Evolutionary conservation across 2,113 vertebrate genomes (phyloP), one percentile per base, ranked within the genome.

Genomic region (Coreoperca whiteheadi): DNA sequence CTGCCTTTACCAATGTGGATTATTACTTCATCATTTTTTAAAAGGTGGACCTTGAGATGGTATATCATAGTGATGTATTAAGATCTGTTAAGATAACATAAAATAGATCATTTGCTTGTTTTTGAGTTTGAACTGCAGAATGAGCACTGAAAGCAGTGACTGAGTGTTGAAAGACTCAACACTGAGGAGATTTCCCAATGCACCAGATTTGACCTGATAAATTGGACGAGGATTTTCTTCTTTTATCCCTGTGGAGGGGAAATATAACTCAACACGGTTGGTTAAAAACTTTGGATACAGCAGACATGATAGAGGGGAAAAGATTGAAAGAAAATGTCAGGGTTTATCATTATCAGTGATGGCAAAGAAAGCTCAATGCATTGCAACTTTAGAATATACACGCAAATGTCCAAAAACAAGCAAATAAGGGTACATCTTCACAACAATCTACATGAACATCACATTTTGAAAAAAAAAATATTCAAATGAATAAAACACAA

Each of bases 1-100:
- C 53, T 60, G 25, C 64, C 43, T 65, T 66, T 56, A 18, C 43
- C 14, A 53, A 37, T 65, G 34, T 64, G 68, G 57, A 75, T 46
- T 28, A 78, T 57, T 23, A 69, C 50, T 70, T 74, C 28, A 60
- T n/a, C n/a, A n/a, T n/a, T n/a, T 48, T 69, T 68, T 46, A 12
- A 41, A 57, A 8, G 9, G 16, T 43, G 37, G 71, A 66, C 14
- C 32, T 34, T 34, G 32, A 46, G 0, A 60, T 10, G 2, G 28
- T 25, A 41, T 54, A 34, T 54, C 8, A 46, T 10, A 50, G 51
- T 37, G 10, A 71, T 77, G 66, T 54, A 3, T 20, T 53, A 8
- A 11, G 54, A 71, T 77, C 72, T 54, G 4, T 20, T 53, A 8
- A 11, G 54, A 60, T 48, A 41, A 39, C 23, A 14, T 30, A 21